phyloP scores from a whole-genome alignment of 2,113 vertebrate genomes.

The Hippotragus niger region DNA sequence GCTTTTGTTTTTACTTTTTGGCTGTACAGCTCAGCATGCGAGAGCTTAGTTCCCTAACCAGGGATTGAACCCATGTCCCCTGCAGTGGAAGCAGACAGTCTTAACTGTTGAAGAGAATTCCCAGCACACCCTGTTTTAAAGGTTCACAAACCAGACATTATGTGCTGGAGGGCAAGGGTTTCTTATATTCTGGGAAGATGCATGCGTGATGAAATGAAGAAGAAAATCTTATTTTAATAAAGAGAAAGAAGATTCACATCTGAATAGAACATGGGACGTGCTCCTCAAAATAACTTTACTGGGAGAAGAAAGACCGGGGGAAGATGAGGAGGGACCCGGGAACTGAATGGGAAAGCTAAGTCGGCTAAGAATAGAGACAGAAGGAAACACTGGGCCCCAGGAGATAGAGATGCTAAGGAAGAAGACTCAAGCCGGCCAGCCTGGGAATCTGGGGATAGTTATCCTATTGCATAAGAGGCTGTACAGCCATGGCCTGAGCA shows the following conservation, averaged over 20 bases:
- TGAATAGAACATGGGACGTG: background rate
- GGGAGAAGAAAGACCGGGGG: background rate
- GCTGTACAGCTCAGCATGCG: background rate
- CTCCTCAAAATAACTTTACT: background rate
- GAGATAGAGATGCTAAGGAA: constrained; percentile 50
- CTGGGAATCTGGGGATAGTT: constrained; percentile 11
- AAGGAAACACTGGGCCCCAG: constrained; percentile 35
- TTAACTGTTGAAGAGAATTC: background rate
- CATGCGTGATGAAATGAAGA: background rate
- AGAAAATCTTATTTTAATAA: background rate
- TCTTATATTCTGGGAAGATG: background rate
- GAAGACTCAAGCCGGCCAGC: background rate
- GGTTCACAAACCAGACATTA: background rate
- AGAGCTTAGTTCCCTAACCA: background rate
- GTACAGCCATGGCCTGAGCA: background rate
- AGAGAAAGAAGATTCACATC: background rate
- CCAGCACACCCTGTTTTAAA: background rate
- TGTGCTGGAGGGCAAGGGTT: background rate
- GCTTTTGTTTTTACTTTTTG: background rate
- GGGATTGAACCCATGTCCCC: background rate
- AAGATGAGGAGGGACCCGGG: background rate
- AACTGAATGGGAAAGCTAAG: background rate
- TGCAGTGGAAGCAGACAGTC: background rate
- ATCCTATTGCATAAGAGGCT: background rate
- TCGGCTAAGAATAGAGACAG: constrained; percentile 55